Evolutionary conservation across 1,140 invertebrate species (phyloP).

Genomic region (Drosophila erecta): DNA sequence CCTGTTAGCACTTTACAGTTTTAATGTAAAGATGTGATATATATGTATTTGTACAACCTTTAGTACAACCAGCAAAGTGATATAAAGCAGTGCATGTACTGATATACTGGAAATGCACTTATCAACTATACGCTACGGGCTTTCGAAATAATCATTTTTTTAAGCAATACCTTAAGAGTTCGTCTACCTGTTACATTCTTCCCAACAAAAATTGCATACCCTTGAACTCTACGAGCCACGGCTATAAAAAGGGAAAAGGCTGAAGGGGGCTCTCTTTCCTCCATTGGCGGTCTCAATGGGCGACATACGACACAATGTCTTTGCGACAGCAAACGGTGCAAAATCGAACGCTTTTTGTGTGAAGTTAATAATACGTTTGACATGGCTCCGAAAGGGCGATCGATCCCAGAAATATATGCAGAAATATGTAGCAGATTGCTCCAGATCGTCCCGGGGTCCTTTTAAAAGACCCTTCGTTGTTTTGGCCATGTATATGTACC

Average conservation of each 20-base stretch:
- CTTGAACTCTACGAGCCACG: too few relatives aligned
- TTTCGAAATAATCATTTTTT: too few relatives aligned
- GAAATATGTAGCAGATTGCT: slow-evolving; percentile 65
- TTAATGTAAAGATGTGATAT: too few relatives aligned
- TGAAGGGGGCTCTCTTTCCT: background rate
- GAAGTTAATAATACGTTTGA: slow-evolving; percentile 85
- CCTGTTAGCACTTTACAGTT: too few relatives aligned
- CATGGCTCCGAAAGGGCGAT: slow-evolving; percentile 54
- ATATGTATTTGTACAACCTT: too few relatives aligned
- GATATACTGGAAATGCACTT: too few relatives aligned
- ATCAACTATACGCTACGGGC: too few relatives aligned
- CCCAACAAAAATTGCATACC: too few relatives aligned
- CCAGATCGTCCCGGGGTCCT: slow-evolving; percentile 16
- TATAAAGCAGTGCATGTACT: too few relatives aligned
- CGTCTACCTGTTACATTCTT: too few relatives aligned
- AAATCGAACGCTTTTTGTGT: slow-evolving; percentile 85
- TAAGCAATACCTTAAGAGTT: too few relatives aligned
- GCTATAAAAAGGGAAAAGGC: background rate
- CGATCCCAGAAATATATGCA: slow-evolving; percentile 70
- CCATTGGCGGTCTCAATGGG: slow-evolving; percentile 66
- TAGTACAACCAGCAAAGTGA: too few relatives aligned
- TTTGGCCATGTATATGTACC: background rate
- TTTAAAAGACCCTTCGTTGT: slow-evolving; percentile 8
- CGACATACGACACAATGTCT: slow-evolving; percentile 75
- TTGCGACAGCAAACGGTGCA: slow-evolving; percentile 83